phyloP scores from a whole-genome alignment of 2,888 invertebrate genomes.

The Eledone cirrhosa region DNA sequence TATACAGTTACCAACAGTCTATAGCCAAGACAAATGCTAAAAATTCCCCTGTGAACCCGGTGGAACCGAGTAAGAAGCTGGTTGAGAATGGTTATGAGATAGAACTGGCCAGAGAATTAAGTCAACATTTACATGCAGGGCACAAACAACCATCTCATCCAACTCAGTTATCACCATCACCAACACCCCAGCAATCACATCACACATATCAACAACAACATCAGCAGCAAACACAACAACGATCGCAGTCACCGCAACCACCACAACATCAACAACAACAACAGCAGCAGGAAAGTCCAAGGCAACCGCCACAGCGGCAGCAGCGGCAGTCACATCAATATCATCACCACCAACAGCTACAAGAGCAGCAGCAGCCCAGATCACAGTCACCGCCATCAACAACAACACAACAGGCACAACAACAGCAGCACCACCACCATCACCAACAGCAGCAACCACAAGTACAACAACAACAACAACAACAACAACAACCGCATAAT shows the following conservation, averaged over 20 bases:
- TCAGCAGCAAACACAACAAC: neutral
- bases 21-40: slow-evolving; percentile 69
- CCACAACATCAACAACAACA: slow-evolving; percentile 19
- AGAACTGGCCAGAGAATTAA: neutral
- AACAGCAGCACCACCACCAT: too few relatives aligned
- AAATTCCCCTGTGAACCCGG: neutral
- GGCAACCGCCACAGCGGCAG: neutral
- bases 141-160: neutral
- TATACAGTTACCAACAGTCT: slow-evolving; percentile 84
- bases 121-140: neutral
- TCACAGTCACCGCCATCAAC: too few relatives aligned
- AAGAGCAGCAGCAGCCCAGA: neutral
- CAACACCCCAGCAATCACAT: neutral
- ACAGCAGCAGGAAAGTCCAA: slow-evolving; percentile 4
- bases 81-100: neutral
- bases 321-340: slow-evolving; percentile 1
- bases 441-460: neutral
- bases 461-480: neutral
- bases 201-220: neutral
- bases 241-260: neutral
- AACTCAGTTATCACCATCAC: neutral
- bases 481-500: neutral
- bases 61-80: neutral
- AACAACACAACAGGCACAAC: neutral
- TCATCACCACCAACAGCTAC: slow-evolving; percentile 9